Evolutionary conservation across 2,888 invertebrate genomes (phyloP), one percentile per base, ranked within the genome.

Genomic region (Cataglyphis cursor): DNA sequence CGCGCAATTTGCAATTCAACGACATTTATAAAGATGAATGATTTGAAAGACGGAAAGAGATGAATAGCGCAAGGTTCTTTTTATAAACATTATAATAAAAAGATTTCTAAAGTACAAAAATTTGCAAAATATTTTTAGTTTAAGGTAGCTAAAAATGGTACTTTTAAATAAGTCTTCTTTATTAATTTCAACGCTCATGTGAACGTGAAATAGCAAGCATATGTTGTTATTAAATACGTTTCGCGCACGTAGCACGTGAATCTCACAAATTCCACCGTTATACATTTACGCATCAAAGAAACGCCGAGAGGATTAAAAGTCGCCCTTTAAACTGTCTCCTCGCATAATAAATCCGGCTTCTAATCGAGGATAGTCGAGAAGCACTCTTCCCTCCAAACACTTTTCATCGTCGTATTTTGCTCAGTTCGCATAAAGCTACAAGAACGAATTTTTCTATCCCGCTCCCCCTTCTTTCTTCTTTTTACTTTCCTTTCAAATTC

Each of bases 351-450:
- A 75, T 57, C 68, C 48, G 61, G 81, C 66, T 72, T 82, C 72
- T 84, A 86, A 86, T 86, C 82, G 84, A 62, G 83, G 73, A 84
- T 81, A 74, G 66, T 81, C 65, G 64, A 24, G 82, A 73, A 70
- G 68, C 76, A 48, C 74, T 81, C 38, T 21, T 61, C n/a, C 24
- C 54, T 24, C 81, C 59, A 54, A 84, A 65, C 24, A 57, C 57
- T 68, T 73, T 59, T 73, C 75, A 44, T 41, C 35, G 51, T 41
- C 74, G 62, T 66, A 82, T 85, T 87, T 81, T 82, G 44, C 65
- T 18, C 62, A 38, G 72, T 15, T 68, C 68, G 64, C 48, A 70
- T 64, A 83, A 83, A 87, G 59, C 48, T 66, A 54, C 21, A 28
- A 57, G 61, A 81, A 59, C n/a, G 68, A 65, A 72, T 81, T 76